Base-by-base conservation (phyloP, 2,888 invertebrate genomes). In the Automeris io region DNA sequence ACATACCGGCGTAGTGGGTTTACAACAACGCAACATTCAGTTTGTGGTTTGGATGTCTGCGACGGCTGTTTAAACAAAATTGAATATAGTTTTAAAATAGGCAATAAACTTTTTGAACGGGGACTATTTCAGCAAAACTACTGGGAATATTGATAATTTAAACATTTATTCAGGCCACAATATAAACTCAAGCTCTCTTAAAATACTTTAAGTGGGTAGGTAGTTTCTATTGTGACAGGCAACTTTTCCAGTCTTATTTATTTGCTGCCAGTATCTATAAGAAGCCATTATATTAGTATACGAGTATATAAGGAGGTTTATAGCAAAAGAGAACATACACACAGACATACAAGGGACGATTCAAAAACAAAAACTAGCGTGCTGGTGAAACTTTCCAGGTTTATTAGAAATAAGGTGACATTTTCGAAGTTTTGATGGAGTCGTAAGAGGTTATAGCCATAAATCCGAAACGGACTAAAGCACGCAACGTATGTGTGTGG, bases 401-500 rank as follows among this genome's bases (percentile, higher is more conserved):
- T 39, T 40, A 24, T 42, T 36, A 41, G 47, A 35, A 38, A 45
- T 32, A 18, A 37, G 22, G 29, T 53, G 43, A 46, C 43, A 45
- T 56, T 61, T 58, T 47, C 47, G 48, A 59, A 66, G 61, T 64
- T 72, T 64, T 62, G 67, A 68, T 67, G 57, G 61, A 63, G 60
- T 53, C 49, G 56, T 67, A 57, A 68, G 63, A 59, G 61, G 54
- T 49, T 57, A 56, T 51, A 53, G 50, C 56, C 61, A 75, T 75
- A 75, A 75, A 75, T 75, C 46, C 41, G 57, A 66, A 61, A 53
- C 62, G 58, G 65, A 59, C 60, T 59, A 58, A 59, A 61, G 58
- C 66, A 75, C 70, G 72, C 72, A 72, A 74, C 67, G 61, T 67
- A 68, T 69, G 65, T 69, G 61, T 70, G 69, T 61, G 66, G 66